Evolutionary conservation across 2,888 invertebrate genomes (phyloP), one percentile per base, ranked within the genome.

Genomic region (Ophion slaviceki): DNA sequence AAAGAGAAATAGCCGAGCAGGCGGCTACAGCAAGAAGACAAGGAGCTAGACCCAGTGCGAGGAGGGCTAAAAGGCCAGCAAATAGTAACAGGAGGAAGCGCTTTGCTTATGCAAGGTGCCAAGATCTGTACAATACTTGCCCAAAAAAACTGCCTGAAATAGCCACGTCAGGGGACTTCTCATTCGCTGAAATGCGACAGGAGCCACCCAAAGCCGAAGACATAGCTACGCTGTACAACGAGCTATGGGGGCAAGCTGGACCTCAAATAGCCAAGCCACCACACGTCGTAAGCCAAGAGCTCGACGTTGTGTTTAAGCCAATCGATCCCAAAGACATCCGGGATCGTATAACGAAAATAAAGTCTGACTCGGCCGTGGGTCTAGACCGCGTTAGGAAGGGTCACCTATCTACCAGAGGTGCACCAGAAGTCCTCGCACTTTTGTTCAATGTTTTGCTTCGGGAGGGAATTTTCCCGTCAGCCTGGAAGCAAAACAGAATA

Each of bases 41-140:
- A 2, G 32, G 47, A 62, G 47, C 62, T n/a, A 57, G 4, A 0
- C 32, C 32, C 4, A 32, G 32, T 4, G 0, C 32, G 53, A 17
- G 4, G 59, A 5, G 40, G 40, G 5, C 72, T 20, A 24, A 14
- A 2, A 20, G 17, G 28, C 72, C 71, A 0, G 40, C 66, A 10
- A 84, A 77, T 8, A 57, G 53, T 0, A 47, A 64, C 2, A 11
- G n/a, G 7, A 40, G 72, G 5, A 64, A 70, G 2, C 61, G 32
- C 2, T 53, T 87, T 62, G 72, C 86, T 4, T 92, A 90, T 62
- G 90, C 92, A 0, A 78, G 90, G 1, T 90, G 91, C 62, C 92
- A 92, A 82, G 90, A 92, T 6, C 62, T 93, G 0, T 92, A 78
- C 11, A 88, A 89, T 85, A 88, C 90, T 45, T 89, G 71, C 79